These are phyloP conservation scores for Enteromius trimaculatus DNA, from an alignment of 2,797 vertebrate genomes.

Conservation along the genomic window DNA sequence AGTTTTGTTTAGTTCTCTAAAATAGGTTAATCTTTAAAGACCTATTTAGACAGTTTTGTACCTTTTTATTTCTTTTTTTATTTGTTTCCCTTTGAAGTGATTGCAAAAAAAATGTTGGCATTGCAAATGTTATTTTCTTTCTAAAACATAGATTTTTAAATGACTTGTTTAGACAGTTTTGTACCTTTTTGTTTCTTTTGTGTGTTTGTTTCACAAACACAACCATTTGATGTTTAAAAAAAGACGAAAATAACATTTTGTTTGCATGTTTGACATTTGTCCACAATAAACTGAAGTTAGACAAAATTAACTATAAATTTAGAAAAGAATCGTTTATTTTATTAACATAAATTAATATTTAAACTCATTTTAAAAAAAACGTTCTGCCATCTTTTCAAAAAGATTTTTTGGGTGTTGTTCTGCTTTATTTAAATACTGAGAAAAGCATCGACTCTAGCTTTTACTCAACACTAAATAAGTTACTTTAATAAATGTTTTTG, in stretches of 20 bases:
- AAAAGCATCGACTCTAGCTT: background rate
- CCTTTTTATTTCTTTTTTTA: background rate
- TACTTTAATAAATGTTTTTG: conserved; percentile 14
- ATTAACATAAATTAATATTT: background rate
- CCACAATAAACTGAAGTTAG: background rate
- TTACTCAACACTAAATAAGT: conserved; percentile 32
- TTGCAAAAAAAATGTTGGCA: background rate
- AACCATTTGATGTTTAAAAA: background rate
- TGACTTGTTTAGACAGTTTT: background rate
- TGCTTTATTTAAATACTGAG: conserved; percentile 4
- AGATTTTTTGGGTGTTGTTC: background rate
- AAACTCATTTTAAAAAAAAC: background rate
- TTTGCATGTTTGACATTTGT: background rate
- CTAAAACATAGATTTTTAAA: background rate
- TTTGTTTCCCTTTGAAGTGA: background rate
- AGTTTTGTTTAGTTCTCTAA: background rate
- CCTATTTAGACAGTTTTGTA: background rate
- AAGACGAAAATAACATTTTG: background rate
- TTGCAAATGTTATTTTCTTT: background rate
- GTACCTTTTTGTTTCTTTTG: background rate
- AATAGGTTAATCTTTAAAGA: background rate
- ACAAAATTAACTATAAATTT: background rate
- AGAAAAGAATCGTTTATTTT: background rate
- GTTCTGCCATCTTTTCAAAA: background rate
- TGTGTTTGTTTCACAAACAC: background rate